These are phyloP conservation scores for Tribolium madens DNA, from an alignment of 1,140 invertebrate genomes.

Conservation along the genomic window DNA sequence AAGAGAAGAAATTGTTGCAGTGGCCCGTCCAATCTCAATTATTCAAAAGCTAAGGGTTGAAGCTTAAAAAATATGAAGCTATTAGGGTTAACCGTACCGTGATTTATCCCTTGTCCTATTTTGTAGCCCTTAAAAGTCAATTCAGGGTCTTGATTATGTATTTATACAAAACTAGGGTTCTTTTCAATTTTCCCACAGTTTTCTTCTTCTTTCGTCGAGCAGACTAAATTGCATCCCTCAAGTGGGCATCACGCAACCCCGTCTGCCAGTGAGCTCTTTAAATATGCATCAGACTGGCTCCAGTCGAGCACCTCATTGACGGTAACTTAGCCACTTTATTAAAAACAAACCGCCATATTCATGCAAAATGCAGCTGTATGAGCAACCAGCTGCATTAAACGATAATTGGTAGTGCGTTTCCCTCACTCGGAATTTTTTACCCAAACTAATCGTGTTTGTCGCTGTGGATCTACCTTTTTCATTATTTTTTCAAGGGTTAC, in stretches of 20 bases:
- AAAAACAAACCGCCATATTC: constrained; percentile 33
- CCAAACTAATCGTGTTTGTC: background rate
- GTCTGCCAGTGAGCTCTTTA: constrained; percentile 45
- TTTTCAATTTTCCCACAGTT: constrained; percentile 59
- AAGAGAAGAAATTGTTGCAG: background rate
- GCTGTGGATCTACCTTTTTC: background rate
- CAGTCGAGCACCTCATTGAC: constrained; percentile 41
- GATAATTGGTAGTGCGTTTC: constrained; percentile 4
- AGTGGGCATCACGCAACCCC: constrained; percentile 52
- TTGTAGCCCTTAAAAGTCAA: constrained; percentile 21
- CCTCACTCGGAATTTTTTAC: background rate
- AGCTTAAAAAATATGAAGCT: background rate
- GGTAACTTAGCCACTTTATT: constrained; percentile 40
- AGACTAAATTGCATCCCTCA: constrained; percentile 56
- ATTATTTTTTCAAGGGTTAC: constrained; percentile 9
- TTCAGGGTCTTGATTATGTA: constrained; percentile 49
- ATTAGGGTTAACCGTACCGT: background rate
- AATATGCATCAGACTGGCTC: constrained; percentile 55
- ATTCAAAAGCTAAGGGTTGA: background rate
- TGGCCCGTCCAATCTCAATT: background rate
- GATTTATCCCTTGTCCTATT: constrained; percentile 3
- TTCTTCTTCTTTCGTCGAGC: constrained; percentile 52
- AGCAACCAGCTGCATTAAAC: constrained; percentile 10
- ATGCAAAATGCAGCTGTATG: constrained; percentile 15
- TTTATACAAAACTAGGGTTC: constrained; percentile 55